Evolutionary conservation across 2,797 vertebrate species (phyloP).

Genomic region (Valencia hispanica): DNA sequence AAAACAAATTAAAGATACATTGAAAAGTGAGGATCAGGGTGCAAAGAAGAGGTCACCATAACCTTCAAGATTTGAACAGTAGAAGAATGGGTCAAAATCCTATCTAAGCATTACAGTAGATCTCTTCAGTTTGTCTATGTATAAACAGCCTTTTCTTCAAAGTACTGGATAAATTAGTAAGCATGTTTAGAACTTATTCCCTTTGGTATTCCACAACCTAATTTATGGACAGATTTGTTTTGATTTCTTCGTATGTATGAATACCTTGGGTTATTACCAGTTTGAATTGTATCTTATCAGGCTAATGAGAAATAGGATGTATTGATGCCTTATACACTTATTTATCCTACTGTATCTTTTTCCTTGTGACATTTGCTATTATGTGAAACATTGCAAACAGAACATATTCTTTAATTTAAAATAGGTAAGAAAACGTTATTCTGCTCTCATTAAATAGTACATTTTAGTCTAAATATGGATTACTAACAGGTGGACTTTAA

Average conservation of each 20-base stretch:
- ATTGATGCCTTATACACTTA: not conserved
- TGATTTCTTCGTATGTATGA: not conserved
- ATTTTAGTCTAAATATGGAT: not conserved
- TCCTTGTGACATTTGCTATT: not conserved
- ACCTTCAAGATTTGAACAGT: too few relatives aligned
- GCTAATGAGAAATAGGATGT: not conserved
- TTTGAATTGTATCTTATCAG: not conserved
- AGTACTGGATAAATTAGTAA: not conserved
- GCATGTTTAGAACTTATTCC: not conserved
- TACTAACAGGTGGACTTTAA: not conserved
- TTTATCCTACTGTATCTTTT: not conserved
- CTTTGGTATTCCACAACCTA: not conserved
- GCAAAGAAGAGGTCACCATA: too few relatives aligned
- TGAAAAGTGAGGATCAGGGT: too few relatives aligned
- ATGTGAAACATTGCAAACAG: not conserved
- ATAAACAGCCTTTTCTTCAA: not conserved
- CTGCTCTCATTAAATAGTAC: not conserved
- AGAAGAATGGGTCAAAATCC: too few relatives aligned
- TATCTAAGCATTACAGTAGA: too few relatives aligned
- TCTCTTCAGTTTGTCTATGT: too few relatives aligned
- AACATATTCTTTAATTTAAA: not conserved
- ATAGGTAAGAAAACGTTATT: not conserved
- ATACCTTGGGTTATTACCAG: not conserved
- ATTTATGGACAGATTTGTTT: not conserved
- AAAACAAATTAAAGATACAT: too few relatives aligned